These are phyloP conservation scores for Toxotes chatareus DNA, from an alignment of 2,113 vertebrate genomes.

Conservation along the genomic window DNA sequence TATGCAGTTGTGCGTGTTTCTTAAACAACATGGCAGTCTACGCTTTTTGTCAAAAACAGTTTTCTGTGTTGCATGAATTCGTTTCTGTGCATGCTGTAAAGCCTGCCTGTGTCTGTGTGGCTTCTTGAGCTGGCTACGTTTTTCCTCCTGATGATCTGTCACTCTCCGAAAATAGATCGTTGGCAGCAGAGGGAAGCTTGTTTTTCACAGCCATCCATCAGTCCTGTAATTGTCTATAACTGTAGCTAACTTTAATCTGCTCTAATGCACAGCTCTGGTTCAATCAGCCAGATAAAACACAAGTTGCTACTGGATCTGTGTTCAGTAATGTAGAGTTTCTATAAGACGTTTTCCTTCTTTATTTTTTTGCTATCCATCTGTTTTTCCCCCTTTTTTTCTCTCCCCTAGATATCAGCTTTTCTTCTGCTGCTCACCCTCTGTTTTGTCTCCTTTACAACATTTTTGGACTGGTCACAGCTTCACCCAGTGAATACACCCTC, in stretches of 20 bases:
- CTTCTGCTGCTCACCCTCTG: slow-evolving; percentile 11
- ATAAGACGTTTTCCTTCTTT: not conserved
- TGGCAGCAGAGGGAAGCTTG: slow-evolving; percentile 53
- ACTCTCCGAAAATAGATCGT: slow-evolving; percentile 34
- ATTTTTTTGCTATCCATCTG: slow-evolving; percentile 4
- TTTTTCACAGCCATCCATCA: slow-evolving; percentile 62
- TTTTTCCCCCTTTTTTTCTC: not conserved
- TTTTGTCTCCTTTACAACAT: slow-evolving; percentile 23
- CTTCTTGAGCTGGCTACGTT: slow-evolving; percentile 21
- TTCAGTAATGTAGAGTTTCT: not conserved
- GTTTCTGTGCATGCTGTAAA: slow-evolving; percentile 20
- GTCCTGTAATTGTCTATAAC: slow-evolving; percentile 21
- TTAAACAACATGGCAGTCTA: not conserved
- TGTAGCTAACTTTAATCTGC: slow-evolving; percentile 53
- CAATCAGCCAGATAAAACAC: slow-evolving; percentile 35
- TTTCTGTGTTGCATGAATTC: not conserved
- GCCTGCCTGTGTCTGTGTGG: slow-evolving; percentile 24
- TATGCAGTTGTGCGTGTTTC: not conserved
- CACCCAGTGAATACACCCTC: not conserved
- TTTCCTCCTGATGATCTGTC: slow-evolving; percentile 40
- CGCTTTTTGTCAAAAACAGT: not conserved
- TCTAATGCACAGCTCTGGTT: slow-evolving; percentile 42
- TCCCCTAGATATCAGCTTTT: not conserved
- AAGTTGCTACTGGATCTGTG: slow-evolving; percentile 32
- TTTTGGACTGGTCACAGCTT: not conserved